A percentile compares a stretch with the other conserved stretches of the same genome.
Conservation (phyloP, 2,113 vertebrate species). For the Pseudonaja textilis region DNA sequence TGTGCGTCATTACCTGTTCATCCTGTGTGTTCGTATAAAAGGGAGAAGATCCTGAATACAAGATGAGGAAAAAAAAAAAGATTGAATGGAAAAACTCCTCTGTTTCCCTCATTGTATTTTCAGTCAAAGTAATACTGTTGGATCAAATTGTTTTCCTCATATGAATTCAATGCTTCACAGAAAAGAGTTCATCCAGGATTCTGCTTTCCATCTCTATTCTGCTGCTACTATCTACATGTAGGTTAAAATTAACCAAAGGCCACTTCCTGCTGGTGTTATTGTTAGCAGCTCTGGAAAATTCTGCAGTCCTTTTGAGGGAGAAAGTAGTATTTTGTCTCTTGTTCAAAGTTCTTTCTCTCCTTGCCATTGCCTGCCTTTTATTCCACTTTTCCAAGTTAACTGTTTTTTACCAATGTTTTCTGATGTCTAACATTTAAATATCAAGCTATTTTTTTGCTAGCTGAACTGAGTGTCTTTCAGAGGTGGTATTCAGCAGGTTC, state of each 20-base stretch:
- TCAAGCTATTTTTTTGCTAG: neutral
- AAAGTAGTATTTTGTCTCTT: neutral
- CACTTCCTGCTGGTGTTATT: neutral
- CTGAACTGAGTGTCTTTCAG: neutral
- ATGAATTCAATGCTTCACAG: neutral
- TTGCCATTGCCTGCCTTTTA: neutral
- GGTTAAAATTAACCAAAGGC: neutral
- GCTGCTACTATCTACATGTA: neutral
- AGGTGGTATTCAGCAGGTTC: no score
- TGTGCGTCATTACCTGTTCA: neutral
- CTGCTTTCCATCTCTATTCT: neutral
- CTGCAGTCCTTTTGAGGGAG: neutral
- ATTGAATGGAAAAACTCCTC: neutral
- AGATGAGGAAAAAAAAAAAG: neutral
- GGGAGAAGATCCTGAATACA: neutral
- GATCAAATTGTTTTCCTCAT: neutral
- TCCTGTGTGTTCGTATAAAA: neutral
- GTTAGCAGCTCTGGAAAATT: neutral
- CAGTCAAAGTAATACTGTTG: neutral
- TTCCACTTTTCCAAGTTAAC: neutral
- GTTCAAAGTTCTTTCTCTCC: neutral
- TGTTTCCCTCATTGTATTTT: neutral
- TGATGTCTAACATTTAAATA: neutral
- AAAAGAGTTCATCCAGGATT: neutral
- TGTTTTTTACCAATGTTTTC: neutral